Evolutionary conservation across 2,797 vertebrate species (phyloP).

Genomic region (Danio aesculapii): DNA sequence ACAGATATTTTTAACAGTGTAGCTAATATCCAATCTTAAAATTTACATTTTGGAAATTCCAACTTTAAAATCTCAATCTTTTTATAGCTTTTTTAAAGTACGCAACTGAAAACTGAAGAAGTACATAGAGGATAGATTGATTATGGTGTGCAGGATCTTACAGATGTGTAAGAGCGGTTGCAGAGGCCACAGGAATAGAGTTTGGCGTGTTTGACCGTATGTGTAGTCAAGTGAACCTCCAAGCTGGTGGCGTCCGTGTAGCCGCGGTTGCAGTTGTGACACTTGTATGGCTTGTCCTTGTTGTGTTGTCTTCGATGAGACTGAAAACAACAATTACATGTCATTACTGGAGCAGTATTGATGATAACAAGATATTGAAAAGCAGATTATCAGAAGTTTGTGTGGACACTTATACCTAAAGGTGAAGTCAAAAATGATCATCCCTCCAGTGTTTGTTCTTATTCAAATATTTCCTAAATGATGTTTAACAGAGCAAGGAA

Average conservation of each 20-base stretch:
- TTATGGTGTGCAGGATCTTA: conserved; percentile 66
- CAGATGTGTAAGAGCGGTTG: conserved; percentile 95
- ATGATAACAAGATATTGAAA: not conserved
- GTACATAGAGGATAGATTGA: not conserved
- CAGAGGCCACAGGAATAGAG: conserved; percentile 96
- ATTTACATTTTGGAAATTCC: too few relatives aligned
- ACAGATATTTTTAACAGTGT: too few relatives aligned
- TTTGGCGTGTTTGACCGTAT: conserved; percentile 98
- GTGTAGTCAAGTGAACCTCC: conserved; percentile 95
- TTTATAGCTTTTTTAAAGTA: too few relatives aligned
- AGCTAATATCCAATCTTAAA: too few relatives aligned
- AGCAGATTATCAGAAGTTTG: not conserved
- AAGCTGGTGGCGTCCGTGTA: conserved; percentile 94
- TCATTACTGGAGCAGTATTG: not conserved
- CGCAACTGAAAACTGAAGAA: too few relatives aligned
- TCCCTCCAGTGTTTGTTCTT: too few relatives aligned
- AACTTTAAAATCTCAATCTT: too few relatives aligned
- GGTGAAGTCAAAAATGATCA: too few relatives aligned
- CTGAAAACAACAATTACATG: conserved; percentile 67
- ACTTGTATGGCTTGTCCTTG: conserved; percentile 99
- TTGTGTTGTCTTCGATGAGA: conserved; percentile 98
- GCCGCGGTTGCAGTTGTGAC: conserved; percentile 97
- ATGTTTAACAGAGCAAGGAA: too few relatives aligned
- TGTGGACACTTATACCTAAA: too few relatives aligned
- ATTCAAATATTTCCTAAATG: too few relatives aligned